phyloP scores from a whole-genome alignment of 2,797 vertebrate genomes.

The Petrocephalus sullivani region DNA sequence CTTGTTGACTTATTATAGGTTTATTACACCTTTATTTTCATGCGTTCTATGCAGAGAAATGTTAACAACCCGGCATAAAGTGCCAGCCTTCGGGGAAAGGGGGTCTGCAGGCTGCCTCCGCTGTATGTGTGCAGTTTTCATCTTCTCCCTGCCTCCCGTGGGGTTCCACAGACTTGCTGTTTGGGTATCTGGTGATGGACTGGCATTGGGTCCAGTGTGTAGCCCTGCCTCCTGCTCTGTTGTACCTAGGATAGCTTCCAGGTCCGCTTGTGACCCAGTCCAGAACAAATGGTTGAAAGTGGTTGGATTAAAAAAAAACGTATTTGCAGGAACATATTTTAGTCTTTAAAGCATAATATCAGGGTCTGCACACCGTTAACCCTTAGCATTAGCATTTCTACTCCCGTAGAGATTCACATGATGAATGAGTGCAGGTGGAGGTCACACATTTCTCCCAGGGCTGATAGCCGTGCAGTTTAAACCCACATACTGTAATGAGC shows the following conservation, averaged over 20 bases:
- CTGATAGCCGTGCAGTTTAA: background rate
- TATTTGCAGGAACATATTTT: background rate
- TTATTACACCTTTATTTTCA: background rate
- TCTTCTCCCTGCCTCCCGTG: background rate
- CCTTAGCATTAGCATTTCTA: background rate
- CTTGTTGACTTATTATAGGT: background rate
- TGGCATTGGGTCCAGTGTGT: background rate
- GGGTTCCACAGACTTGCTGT: background rate
- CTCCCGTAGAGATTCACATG: background rate
- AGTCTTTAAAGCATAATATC: background rate
- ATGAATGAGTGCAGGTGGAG: background rate
- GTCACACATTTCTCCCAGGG: background rate
- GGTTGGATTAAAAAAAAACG: background rate
- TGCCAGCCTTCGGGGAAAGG: background rate
- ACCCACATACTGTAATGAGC: background rate
- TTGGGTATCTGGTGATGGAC: background rate
- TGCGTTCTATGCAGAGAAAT: background rate
- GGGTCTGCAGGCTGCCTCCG: background rate
- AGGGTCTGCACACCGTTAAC: background rate
- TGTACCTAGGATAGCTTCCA: background rate
- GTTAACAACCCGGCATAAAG: background rate
- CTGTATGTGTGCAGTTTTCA: background rate
- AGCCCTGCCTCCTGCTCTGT: background rate
- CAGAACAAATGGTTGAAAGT: background rate
- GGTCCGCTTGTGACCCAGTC: background rate